Percentiles rank a stretch among this genome's conserved stretches.
phyloP scores from a whole-genome alignment of 2,113 vertebrate species.

The Mormoops blainvillei region DNA sequence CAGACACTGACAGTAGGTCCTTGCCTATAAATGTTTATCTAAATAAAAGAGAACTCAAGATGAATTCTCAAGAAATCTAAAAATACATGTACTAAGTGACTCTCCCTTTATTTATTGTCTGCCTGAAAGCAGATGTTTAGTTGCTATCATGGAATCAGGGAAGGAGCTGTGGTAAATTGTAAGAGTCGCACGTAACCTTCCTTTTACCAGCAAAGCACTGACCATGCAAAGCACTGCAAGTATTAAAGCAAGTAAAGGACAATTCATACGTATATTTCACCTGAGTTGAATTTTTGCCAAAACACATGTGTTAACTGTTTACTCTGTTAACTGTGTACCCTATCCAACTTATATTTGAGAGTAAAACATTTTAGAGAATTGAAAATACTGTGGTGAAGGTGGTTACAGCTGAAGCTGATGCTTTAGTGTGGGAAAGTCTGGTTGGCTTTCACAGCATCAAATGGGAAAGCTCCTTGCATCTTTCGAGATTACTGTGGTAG shows the following conservation, averaged over 20 bases:
- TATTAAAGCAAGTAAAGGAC: constrained; percentile 84
- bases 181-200: constrained; percentile 77
- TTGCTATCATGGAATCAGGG: constrained; percentile 85
- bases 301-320: constrained; percentile 89
- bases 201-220: constrained; percentile 85
- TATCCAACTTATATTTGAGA: constrained; percentile 78
- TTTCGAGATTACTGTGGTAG: neutral
- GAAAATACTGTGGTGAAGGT: neutral
- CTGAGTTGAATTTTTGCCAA: constrained; percentile 88
- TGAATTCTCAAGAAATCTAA: constrained; percentile 74
- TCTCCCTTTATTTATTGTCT: constrained; percentile 83
- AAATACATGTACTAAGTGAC: constrained; percentile 72
- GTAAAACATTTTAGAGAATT: neutral
- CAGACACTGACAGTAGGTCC: constrained; percentile 77
- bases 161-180: constrained; percentile 89
- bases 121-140: constrained; percentile 82
- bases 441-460: neutral
- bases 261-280: constrained; percentile 88
- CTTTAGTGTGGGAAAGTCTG: neutral
- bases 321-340: constrained; percentile 87
- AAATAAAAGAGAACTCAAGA: constrained; percentile 77
- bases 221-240: constrained; percentile 84
- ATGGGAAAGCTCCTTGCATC: neutral
- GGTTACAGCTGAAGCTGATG: neutral
- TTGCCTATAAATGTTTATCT: constrained; percentile 76